Evolutionary conservation across 2,113 vertebrate genomes (phyloP).

Genomic region (Chloebia gouldiae): DNA sequence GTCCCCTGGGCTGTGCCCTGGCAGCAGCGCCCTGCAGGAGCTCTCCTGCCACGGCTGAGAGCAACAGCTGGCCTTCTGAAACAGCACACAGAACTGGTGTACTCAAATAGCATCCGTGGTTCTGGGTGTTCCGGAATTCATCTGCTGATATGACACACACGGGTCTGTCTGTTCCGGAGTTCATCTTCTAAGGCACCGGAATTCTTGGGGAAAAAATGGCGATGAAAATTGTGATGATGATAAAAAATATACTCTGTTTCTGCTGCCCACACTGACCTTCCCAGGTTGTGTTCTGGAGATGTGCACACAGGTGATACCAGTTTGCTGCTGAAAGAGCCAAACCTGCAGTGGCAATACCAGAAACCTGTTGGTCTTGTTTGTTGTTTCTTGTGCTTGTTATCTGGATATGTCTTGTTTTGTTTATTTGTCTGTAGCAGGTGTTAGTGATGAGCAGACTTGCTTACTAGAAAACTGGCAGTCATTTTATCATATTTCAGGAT

Average conservation of each 20-base stretch:
- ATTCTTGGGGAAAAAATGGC: not conserved
- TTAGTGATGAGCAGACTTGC: not conserved
- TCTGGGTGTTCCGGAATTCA: not conserved
- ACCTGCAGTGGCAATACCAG: not conserved
- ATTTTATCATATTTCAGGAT: not conserved
- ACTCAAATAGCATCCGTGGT: not conserved
- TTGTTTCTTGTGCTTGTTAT: not conserved
- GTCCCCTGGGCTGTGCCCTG: rapidly evolving
- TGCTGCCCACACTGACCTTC: not conserved
- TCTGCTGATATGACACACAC: rapidly evolving
- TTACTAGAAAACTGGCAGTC: not conserved
- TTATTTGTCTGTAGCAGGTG: not conserved
- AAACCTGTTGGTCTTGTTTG: not conserved
- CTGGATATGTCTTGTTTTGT: not conserved
- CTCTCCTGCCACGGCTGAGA: rapidly evolving
- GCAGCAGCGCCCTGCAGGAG: not conserved
- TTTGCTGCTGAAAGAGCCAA: conserved; percentile 30
- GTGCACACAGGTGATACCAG: not conserved
- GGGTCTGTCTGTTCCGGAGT: not conserved
- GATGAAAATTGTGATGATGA: too few relatives aligned
- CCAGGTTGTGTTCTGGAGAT: not conserved
- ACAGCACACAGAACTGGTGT: not conserved
- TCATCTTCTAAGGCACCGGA: not conserved
- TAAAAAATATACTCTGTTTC: not conserved
- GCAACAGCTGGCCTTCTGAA: not conserved